Percentiles rank a stretch among this genome's conserved stretches.
These are phyloP conservation scores for Aromia moschata DNA, from an alignment of 2,888 invertebrate species.

Conservation along the genomic window DNA sequence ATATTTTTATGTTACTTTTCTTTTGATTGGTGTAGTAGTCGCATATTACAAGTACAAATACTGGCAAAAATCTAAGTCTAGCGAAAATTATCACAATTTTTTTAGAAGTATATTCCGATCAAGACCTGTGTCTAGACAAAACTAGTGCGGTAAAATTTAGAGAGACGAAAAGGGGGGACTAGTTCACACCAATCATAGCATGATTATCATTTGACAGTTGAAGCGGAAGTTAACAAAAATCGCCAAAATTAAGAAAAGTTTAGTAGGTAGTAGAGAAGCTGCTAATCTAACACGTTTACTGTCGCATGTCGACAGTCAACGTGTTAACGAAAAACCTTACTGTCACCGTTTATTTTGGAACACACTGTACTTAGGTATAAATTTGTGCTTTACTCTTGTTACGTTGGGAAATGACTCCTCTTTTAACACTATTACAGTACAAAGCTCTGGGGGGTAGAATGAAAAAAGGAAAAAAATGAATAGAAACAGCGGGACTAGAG, in stretches of 20 bases:
- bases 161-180: constrained; percentile 46
- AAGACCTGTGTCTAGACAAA: constrained; percentile 46
- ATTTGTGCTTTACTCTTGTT: constrained; percentile 40
- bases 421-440: constrained; percentile 31
- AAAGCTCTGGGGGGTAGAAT: constrained; percentile 34
- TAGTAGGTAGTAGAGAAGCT: constrained; percentile 25
- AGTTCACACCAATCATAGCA: constrained; percentile 55
- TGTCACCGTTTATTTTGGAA: constrained; percentile 37
- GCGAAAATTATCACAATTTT: constrained; percentile 57
- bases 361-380: constrained; percentile 24
- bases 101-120: constrained; percentile 35
- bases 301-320: background rate
- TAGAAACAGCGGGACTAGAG: constrained; percentile 73
- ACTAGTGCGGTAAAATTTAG: constrained; percentile 52
- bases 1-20: constrained; percentile 32
- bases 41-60: constrained; percentile 45
- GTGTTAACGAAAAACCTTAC: constrained; percentile 45
- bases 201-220: constrained; percentile 32
- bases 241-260: constrained; percentile 19
- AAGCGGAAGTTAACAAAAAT: constrained; percentile 16
- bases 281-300: constrained; percentile 11
- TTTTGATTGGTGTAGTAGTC: constrained; percentile 56
- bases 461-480: constrained; percentile 48
- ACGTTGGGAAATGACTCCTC: background rate
- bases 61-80: constrained; percentile 50